Base-by-base conservation (phyloP, 2,113 vertebrate genomes). In the Anguilla rostrata region DNA sequence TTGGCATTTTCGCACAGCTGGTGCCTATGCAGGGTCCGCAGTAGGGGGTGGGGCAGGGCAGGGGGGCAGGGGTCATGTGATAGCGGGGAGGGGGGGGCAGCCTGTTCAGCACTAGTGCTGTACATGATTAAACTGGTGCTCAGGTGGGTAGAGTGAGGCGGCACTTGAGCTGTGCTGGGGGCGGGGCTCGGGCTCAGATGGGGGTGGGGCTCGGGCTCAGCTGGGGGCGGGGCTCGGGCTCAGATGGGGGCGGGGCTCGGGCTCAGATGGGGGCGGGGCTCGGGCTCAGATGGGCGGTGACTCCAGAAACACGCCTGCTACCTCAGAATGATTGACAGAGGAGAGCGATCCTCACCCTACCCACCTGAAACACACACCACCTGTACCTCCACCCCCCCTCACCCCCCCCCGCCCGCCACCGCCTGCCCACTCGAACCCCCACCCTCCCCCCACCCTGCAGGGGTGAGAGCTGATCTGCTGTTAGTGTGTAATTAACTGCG, bases 1-100 rank as follows among this genome's bases (percentile, higher is more conserved):
- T 90, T 94, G 92, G 91, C 92, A 94, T 94, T 93, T 93, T 91
- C 90, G 91, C 94, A 91, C 93, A 95, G 94, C 92, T 94, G 93
- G 93, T 90, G 89, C 90, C 87, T 87, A 92, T 87, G 91, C 89
- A 89, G 91, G 90, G 92, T 90, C 91, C 93, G 2, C 26, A 40
- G 46, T 2, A 43, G 29, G 4, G 43, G 9, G 71, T 7, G 20
- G 8, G 3, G 26, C 6, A 15, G 34, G 40, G 26, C 40, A 4
- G 39, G 2, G 39, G 5, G 39, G 40, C 80, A 12, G 63, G 26
- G 29, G 60, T 41, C 14, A 2, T 12, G 41, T 49, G 81, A 20
- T 11, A 3, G 29, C 39, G 3, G 46, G 4, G 11, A 7, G n/a
- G 9, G 71, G 22, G 3, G 26, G 3, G 39, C 57, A 46, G 43